Base-by-base conservation (phyloP, 2,113 vertebrate genomes). In the Tenrec ecaudatus region DNA sequence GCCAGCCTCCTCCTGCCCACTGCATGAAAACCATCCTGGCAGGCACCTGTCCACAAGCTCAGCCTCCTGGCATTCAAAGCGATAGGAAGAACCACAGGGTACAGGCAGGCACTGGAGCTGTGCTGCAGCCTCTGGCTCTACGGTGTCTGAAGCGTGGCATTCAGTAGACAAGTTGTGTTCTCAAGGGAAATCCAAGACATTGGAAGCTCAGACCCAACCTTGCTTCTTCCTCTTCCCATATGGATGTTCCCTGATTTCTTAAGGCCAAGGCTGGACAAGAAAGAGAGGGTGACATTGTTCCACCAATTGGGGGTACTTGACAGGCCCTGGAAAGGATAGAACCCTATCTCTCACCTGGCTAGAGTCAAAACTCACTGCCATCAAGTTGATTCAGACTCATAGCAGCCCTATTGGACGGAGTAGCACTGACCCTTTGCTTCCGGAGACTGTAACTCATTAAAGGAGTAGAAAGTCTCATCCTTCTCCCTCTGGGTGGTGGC, bases 291-390 rank as follows among this genome's bases (percentile, higher is more conserved):
- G 29, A 27, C 6, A 60, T 14, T 31, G 19, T 53, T 43, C 43
- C 20, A 58, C 58, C 31, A 16, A 4, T 16, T 25, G 12, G 17
- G 31, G 27, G 27, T 16, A 47, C 11, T 15, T 62, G 36, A 1
- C 23, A 33, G 40, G 40, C 40, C 88, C 66, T 85, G 68, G 64
- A 23, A 31, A 66, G 68, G 27, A 19, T 15, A 58, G 47, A 23
- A 1, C 16, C 17, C 6, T n/a, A 6, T 0, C 22, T 31, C 0
- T 1, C 27, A 2, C 0, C 8, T 33, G 83, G 57, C 75, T 47
- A 1, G 1, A 5, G 47, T 31, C 4, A 62, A 79, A 60, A 20
- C 27, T 71, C 47, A 53, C 47, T 53, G 47, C 47, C 40, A 40
- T 53, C 47, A 53, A 53, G 47, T 53, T 2, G 47, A 53, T 14